Conservation (phyloP, 1,140 invertebrate species). For the Halictus rubicundus region DNA sequence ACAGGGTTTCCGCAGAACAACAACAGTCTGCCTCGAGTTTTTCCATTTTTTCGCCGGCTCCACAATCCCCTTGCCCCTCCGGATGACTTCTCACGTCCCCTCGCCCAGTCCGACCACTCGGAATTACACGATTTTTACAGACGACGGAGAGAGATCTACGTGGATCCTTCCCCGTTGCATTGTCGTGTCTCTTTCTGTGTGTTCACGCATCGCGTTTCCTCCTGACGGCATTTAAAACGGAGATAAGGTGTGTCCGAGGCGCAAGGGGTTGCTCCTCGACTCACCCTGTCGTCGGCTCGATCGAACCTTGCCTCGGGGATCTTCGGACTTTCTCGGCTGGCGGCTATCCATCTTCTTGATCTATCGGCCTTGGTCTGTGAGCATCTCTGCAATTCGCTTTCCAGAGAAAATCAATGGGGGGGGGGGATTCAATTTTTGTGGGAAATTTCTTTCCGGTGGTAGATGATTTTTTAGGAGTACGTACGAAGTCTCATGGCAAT, state of each 20-base stretch:
- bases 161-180: no score
- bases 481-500: no score
- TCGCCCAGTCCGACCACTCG: background rate
- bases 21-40: conserved; percentile 28
- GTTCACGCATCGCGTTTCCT: background rate
- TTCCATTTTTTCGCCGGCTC: conserved; percentile 26
- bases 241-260: conserved; percentile 31
- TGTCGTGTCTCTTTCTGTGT: no score
- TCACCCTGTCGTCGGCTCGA: conserved; percentile 50
- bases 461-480: no score
- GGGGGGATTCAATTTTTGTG: no score
- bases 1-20: conserved; percentile 52
- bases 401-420: no score
- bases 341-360: no score
- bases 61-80: conserved; percentile 27
- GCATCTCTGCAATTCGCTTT: no score
- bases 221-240: background rate
- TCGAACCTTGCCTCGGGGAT: conserved; percentile 30
- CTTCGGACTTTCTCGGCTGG: no score
- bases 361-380: no score
- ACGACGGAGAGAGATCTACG: background rate
- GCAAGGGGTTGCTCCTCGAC: conserved; percentile 21
- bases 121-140: conserved; percentile 37
- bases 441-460: no score
- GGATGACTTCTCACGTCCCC: background rate